Evolutionary conservation across 37 sponge, comb jelly and placozoan species (phyloP).

Genomic region (Beroe forskalii): DNA sequence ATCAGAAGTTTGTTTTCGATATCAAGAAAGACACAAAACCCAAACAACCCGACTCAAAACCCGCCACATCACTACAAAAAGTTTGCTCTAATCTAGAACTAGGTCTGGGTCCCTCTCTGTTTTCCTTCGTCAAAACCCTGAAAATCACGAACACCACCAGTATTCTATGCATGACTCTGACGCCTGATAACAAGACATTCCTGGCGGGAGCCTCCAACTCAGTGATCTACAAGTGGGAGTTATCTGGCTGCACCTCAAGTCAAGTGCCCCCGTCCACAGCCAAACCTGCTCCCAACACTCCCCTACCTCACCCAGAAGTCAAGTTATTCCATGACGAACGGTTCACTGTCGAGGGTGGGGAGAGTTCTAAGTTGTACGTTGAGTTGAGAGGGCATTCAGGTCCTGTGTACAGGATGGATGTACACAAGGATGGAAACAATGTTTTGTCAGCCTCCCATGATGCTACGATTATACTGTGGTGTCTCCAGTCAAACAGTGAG

Average conservation of each 20-base stretch:
- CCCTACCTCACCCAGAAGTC: background rate
- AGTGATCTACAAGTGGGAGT: slow-evolving; percentile 5
- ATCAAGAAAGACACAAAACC: slow-evolving; percentile 27
- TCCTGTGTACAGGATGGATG: slow-evolving; percentile 31
- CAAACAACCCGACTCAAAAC: background rate
- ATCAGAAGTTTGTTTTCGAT: slow-evolving; percentile 63
- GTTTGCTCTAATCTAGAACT: slow-evolving; percentile 24
- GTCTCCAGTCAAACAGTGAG: slow-evolving; percentile 23
- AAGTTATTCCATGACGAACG: background rate
- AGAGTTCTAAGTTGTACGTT: background rate
- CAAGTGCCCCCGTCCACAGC: background rate
- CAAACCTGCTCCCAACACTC: slow-evolving; percentile 40
- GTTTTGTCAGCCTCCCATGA: slow-evolving; percentile 31
- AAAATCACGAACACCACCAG: slow-evolving; percentile 33
- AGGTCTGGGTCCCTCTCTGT: background rate
- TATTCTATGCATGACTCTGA: background rate
- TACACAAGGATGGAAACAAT: background rate
- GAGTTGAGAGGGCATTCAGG: slow-evolving; percentile 40
- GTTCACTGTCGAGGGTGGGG: slow-evolving; percentile 38
- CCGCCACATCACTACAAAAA: slow-evolving; percentile 30
- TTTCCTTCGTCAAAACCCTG: slow-evolving; percentile 35
- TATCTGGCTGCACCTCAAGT: background rate
- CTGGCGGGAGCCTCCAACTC: background rate
- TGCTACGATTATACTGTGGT: background rate
- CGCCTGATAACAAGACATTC: slow-evolving; percentile 32